Evolutionary conservation across 2,113 vertebrate species (phyloP).

Genomic region (Bufo bufo): DNA sequence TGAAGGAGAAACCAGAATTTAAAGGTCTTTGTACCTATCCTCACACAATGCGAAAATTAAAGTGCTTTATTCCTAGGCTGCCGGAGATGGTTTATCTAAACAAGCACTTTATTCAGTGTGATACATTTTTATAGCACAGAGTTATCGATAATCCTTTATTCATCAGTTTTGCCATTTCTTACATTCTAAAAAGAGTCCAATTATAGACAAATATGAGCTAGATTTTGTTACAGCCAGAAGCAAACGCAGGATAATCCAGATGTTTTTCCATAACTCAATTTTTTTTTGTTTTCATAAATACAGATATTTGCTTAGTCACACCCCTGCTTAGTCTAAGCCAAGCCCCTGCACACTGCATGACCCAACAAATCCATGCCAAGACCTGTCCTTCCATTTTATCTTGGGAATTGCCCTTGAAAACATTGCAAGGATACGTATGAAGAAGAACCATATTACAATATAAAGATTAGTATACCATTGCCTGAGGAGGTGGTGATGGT

Average conservation of each 20-base stretch:
- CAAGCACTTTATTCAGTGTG: neutral
- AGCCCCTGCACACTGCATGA: neutral
- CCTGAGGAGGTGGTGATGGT: too few relatives aligned
- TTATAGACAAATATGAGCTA: neutral
- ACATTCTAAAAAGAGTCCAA: neutral
- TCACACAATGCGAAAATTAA: neutral
- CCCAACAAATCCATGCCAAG: neutral
- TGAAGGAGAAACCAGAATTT: constrained; percentile 2
- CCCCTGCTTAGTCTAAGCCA: neutral
- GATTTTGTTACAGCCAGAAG: neutral
- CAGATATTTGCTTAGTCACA: neutral
- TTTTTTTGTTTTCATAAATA: neutral
- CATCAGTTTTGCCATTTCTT: neutral
- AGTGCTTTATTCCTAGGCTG: constrained; percentile 16
- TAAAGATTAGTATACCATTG: too few relatives aligned
- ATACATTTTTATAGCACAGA: neutral
- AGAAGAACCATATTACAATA: too few relatives aligned
- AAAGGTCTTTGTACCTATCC: constrained; percentile 19
- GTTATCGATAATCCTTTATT: neutral
- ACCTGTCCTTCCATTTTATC: neutral
- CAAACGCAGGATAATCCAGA: neutral
- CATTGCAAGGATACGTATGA: neutral
- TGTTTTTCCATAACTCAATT: neutral
- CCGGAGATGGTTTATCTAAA: constrained; percentile 12
- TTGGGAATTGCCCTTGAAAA: neutral